phyloP scores from a whole-genome alignment of 2,113 vertebrate genomes.

The Dolichotis patagonum region DNA sequence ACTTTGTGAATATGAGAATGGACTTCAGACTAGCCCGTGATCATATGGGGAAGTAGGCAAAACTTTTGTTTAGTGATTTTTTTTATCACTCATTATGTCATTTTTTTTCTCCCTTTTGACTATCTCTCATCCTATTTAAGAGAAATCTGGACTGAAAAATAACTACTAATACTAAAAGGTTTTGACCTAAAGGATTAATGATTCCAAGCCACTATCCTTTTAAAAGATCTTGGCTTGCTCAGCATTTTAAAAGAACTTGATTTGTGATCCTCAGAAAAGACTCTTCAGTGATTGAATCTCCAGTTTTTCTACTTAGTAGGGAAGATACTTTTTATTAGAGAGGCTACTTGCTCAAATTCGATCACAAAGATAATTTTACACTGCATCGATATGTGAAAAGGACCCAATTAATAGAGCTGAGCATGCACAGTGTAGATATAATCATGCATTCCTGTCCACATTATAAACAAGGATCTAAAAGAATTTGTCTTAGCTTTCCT shows the following conservation, averaged over 20 bases:
- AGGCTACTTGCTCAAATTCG: constrained; percentile 27
- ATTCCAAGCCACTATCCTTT: constrained; percentile 26
- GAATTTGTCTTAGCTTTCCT: constrained; percentile 38
- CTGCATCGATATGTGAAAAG: constrained; percentile 42
- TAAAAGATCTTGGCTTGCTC: constrained; percentile 46
- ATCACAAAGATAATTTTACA: constrained; percentile 46
- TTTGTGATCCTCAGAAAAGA: constrained; percentile 50
- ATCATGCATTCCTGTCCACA: constrained; percentile 46
- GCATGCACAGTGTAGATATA: constrained; percentile 33
- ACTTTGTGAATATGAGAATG: neutral
- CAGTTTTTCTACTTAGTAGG: constrained; percentile 7
- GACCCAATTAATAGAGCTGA: constrained; percentile 14
- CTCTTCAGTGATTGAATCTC: constrained; percentile 48
- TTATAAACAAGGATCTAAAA: constrained; percentile 53
- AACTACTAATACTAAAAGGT: constrained; percentile 22
- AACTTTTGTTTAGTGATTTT: constrained; percentile 35
- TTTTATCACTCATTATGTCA: neutral
- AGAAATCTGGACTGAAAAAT: constrained; percentile 48
- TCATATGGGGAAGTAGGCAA: neutral
- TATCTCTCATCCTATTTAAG: neutral
- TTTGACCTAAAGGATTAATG: constrained; percentile 46
- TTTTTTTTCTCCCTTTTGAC: constrained; percentile 31
- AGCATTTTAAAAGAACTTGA: neutral
- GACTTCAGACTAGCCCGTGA: neutral
- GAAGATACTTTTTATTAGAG: constrained; percentile 55